Base-by-base conservation (phyloP, 2,888 invertebrate species). In the Eristalinus sepulchralis region DNA sequence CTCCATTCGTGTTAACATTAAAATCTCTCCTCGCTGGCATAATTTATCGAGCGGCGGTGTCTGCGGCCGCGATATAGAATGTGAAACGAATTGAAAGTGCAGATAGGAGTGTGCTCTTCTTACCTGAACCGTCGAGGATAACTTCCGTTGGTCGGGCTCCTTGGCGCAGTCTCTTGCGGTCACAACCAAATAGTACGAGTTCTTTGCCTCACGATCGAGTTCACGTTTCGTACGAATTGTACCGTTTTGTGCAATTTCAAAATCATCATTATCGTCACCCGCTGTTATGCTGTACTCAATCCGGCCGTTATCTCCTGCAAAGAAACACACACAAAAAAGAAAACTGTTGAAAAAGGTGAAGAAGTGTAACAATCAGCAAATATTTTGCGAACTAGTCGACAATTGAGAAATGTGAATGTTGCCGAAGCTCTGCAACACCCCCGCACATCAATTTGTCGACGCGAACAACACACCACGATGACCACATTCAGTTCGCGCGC, bases 121-220 rank as follows among this genome's bases (percentile, higher is more conserved):
- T 90, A 93, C 97, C 95, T 98, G 97, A 9, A 97, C 97, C 47
- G 97, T 97, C 17, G 97, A 97, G 22, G 97, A 97, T 67, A 98
- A 94, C 76, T 95, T 94, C 71, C 95, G 95, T 88, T 92, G 92
- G 90, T 96, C 75, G 57, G 96, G 95, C 86, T 95, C 94, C 88
- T 94, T 93, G 10, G 98, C 97, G 91, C 95, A 95, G 93, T 98
- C 98, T 72, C 95, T 95, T 36, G 98, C 98, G 70, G 96, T 96
- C 62, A 99, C 95, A 55, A 97, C 95, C 89, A 99, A 94, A 91
- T 96, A 97, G 93, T 98, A 98, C 31, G 95, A 94, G 13, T 96
- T 95, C 88, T 95, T 94, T 55, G 94, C 95, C 93, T 99, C 98
- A 87, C 98, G 94, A 92, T 99, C 98, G 90, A 99, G 94, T 59